These are phyloP conservation scores for Vanacampus margaritifer DNA, from an alignment of 2,113 vertebrate species.

Conservation along the genomic window DNA sequence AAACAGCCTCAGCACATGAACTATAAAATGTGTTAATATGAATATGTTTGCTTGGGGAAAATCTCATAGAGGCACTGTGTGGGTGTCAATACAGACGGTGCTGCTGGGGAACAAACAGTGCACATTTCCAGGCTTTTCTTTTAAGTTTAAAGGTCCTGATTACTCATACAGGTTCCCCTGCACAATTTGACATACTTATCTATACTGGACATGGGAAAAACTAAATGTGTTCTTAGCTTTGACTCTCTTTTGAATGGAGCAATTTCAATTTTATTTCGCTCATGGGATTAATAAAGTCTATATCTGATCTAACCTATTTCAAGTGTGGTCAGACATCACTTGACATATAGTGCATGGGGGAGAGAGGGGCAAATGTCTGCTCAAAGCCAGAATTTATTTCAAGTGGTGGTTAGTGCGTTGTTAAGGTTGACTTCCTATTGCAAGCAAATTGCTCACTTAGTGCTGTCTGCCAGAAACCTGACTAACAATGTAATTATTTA, in stretches of 20 bases:
- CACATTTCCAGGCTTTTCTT: background rate
- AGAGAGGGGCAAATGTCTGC: background rate
- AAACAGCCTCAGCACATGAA: background rate
- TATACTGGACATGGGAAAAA: background rate
- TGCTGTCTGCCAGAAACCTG: background rate
- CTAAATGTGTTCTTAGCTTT: background rate
- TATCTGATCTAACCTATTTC: background rate
- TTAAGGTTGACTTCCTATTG: background rate
- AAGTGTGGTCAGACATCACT: background rate
- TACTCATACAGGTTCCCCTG: background rate
- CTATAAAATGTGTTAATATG: background rate
- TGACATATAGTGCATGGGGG: background rate
- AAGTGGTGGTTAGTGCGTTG: background rate
- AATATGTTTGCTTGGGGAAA: background rate
- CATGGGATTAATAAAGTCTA: background rate
- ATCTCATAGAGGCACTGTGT: background rate
- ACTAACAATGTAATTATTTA: background rate
- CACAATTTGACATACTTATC: background rate
- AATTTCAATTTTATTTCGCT: background rate
- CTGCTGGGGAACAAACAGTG: background rate
- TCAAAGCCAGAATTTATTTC: background rate
- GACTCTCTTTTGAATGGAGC: background rate
- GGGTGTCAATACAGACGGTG: background rate
- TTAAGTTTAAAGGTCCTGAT: background rate
- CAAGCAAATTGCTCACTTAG: background rate